Evolutionary conservation across 2,113 vertebrate genomes (phyloP).

Genomic region (Quiscalus mexicanus): DNA sequence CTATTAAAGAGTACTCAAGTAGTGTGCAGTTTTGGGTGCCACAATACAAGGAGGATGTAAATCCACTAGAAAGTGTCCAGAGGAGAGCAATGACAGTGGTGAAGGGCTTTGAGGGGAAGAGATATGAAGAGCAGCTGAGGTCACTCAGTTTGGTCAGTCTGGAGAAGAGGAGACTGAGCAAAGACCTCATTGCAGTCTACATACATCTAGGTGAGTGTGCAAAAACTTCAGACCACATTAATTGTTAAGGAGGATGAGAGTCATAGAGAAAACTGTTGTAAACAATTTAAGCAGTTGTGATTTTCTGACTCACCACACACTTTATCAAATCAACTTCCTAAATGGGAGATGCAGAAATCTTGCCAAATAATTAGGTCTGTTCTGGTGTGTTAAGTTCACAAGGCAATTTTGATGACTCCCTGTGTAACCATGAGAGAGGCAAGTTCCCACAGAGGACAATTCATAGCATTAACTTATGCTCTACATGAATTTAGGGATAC

Average conservation of each 20-base stretch:
- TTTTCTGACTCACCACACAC: background rate
- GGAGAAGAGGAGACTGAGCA: background rate
- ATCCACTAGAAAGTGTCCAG: background rate
- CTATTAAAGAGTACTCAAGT: background rate
- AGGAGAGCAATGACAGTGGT: background rate
- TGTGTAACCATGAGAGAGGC: background rate
- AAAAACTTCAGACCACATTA: background rate
- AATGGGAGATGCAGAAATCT: background rate
- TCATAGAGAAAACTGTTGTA: background rate
- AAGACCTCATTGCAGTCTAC: background rate
- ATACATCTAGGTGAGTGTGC: background rate
- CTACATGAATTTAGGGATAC: background rate
- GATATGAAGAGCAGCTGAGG: background rate
- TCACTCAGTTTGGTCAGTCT: background rate
- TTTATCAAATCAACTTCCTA: slow-evolving; percentile 23
- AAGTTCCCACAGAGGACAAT: background rate
- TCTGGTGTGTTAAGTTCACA: background rate
- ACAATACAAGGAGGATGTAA: background rate
- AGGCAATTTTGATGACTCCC: background rate
- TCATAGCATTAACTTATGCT: background rate
- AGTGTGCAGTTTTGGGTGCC: background rate
- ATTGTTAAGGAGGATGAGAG: background rate
- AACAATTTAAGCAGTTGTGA: background rate
- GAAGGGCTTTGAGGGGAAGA: background rate
- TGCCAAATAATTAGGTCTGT: background rate